Percentiles rank a stretch among this genome's conserved stretches.
These are phyloP conservation scores for Cherax quadricarinatus DNA, from an alignment of 1,140 invertebrate genomes.

Conservation along the genomic window DNA sequence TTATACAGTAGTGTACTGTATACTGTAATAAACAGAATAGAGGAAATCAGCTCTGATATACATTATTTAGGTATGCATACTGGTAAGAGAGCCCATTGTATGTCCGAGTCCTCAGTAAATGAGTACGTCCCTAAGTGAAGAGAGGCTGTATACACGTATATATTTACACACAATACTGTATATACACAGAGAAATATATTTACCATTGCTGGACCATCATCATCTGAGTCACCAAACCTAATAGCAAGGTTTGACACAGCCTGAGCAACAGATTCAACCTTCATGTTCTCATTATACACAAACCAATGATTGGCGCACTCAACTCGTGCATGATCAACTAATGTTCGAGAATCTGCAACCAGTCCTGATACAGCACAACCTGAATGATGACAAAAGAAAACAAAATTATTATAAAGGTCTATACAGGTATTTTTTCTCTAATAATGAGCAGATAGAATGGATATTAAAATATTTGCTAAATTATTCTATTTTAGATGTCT, in stretches of 20 bases:
- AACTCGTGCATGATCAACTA: conserved; percentile 95
- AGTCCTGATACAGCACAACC: conserved; percentile 97
- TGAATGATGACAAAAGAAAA: conserved; percentile 73
- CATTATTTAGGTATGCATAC: too few species aligned
- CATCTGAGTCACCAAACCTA: conserved; percentile 98
- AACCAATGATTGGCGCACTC: conserved; percentile 82
- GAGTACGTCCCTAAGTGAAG: too few species aligned
- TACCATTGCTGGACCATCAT: conserved; percentile 82
- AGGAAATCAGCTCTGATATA: too few species aligned
- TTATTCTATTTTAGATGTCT: too few species aligned
- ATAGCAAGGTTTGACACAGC: conserved; percentile 98
- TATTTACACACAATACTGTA: too few species aligned
- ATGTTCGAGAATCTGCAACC: conserved; percentile 97
- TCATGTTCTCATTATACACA: conserved; percentile 72
- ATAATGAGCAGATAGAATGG: too few species aligned
- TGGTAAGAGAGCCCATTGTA: too few species aligned
- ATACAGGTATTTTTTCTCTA: background rate
- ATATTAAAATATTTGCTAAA: too few species aligned
- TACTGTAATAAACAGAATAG: too few species aligned
- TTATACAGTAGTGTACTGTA: too few species aligned
- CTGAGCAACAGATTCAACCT: conserved; percentile 94
- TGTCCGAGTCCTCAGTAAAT: too few species aligned
- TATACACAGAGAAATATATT: background rate
- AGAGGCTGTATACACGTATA: too few species aligned
- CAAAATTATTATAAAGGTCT: background rate